These are phyloP conservation scores for Asobara japonica DNA, from an alignment of 1,140 invertebrate species.

Conservation along the genomic window DNA sequence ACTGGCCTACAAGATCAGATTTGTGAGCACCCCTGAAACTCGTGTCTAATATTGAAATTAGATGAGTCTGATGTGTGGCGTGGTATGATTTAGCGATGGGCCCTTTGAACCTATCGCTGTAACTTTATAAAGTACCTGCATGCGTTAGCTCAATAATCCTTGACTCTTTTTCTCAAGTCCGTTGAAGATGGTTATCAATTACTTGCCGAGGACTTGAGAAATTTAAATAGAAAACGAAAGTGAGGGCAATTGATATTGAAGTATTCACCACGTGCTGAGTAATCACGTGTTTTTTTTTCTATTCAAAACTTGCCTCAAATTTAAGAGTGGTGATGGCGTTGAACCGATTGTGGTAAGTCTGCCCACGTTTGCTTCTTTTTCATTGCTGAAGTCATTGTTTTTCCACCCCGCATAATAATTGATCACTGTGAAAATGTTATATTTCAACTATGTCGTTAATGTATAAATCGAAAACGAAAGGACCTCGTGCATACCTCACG, in stretches of 20 bases:
- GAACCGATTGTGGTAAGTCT: conserved; percentile 95
- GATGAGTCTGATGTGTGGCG: conserved; percentile 2
- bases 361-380: conserved; percentile 40
- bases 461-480: no score
- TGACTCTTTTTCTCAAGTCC: not conserved
- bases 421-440: no score
- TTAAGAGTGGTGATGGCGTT: conserved; percentile 85
- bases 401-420: no score
- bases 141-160: not conserved
- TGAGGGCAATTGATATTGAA: not conserved
- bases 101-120: not conserved
- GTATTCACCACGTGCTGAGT: conserved; percentile 47
- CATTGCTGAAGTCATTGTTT: no score
- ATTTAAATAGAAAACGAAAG: not conserved
- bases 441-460: no score
- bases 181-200: not conserved
- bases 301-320: conserved; percentile 70
- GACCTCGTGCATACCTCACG: no score
- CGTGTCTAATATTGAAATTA: not conserved
- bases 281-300: conserved; percentile 64
- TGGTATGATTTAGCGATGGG: conserved; percentile 9
- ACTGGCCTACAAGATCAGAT: not conserved
- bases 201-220: no score
- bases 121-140: not conserved
- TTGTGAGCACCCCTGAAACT: not conserved